Base-by-base conservation (phyloP, 2,113 vertebrate species). In the Puffinus mauretanicus region DNA sequence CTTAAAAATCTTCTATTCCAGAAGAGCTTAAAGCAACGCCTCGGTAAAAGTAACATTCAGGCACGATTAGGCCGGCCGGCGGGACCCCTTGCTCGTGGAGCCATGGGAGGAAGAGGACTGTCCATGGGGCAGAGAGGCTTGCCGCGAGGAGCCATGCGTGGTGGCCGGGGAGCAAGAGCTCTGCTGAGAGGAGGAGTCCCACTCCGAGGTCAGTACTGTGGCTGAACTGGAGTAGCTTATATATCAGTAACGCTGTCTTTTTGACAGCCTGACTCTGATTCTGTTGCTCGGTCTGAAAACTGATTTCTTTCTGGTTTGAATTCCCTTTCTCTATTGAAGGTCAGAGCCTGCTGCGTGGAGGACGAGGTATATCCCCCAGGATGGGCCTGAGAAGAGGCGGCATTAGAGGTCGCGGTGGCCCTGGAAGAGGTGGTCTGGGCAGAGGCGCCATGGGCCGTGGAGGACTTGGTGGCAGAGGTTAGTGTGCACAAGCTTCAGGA, bases 11-110 rank as follows among this genome's bases (percentile, higher is more conserved):
- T 94, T 98, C 86, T 97, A 46, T 97, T 98, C 95, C 96, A 97
- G 92, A 98, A 99, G 99, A 99, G 99, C 97, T 98, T 99, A 96
- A 99, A 99, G 95, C 99, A 99, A 87, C 99, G 99, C 20, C 98
- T 99, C 81, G 99, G 99, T 34, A 99, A 99, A 96, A 99, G 99
- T 96, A 99, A 99, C 98, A 99, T 99, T 96, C 99, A 99, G 97
- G 99, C 99, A 13, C 97, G 99, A 19, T 97, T 99, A 92, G 99
- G 99, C 88, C 98, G 99, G 32, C 99, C 99, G 5, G 95, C 98
- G 0, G 99, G 99, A 36, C 8, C 98, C 44, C 96, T 99, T 47
- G 97, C 98, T 92, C 98, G 99, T 0, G 99, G 99, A 52, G 96
- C 97, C 3, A 72, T 97, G 22, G 99, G 98, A 38, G 98, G 98